phyloP scores from a whole-genome alignment of 1,140 invertebrate genomes.

The Phthorimaea operculella region DNA sequence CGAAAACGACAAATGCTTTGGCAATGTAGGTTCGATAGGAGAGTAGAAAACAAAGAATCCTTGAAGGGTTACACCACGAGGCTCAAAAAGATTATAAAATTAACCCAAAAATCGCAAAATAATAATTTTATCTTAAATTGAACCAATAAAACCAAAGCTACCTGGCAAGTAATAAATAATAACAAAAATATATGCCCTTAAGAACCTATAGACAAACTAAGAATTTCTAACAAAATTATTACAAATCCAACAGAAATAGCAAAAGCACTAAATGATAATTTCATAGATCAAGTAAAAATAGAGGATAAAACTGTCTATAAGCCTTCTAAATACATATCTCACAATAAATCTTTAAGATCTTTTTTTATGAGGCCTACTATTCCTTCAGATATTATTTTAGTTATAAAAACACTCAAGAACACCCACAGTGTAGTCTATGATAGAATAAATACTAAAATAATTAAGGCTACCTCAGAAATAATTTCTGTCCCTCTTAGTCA shows the following conservation, averaged over 20 bases:
- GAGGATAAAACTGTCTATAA: not conserved
- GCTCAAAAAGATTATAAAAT: conserved; percentile 4
- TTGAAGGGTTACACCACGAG: conserved; percentile 1
- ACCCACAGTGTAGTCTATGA: conserved; percentile 13
- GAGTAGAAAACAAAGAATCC: not conserved
- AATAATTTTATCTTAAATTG: not conserved
- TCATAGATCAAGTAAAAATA: not conserved
- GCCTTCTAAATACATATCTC: not conserved
- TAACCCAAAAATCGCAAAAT: conserved; percentile 6
- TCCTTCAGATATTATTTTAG: conserved; percentile 8
- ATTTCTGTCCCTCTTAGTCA: not conserved
- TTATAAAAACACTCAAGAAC: conserved; percentile 13
- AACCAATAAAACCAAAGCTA: conserved; percentile 1
- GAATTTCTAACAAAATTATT: not conserved
- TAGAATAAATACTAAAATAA: conserved; percentile 10
- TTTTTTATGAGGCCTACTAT: conserved; percentile 7
- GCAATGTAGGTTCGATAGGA: not conserved
- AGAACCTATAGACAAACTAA: not conserved
- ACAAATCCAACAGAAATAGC: conserved; percentile 3
- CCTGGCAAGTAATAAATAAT: conserved; percentile 10
- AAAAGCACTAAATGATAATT: conserved; percentile 5
- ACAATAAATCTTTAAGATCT: not conserved
- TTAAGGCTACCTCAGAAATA: conserved; percentile 8
- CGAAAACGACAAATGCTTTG: conserved; percentile 1
- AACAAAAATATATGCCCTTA: not conserved